These are phyloP conservation scores for Orestias chungarensis DNA, from an alignment of 2,797 vertebrate species.

Conservation along the genomic window DNA sequence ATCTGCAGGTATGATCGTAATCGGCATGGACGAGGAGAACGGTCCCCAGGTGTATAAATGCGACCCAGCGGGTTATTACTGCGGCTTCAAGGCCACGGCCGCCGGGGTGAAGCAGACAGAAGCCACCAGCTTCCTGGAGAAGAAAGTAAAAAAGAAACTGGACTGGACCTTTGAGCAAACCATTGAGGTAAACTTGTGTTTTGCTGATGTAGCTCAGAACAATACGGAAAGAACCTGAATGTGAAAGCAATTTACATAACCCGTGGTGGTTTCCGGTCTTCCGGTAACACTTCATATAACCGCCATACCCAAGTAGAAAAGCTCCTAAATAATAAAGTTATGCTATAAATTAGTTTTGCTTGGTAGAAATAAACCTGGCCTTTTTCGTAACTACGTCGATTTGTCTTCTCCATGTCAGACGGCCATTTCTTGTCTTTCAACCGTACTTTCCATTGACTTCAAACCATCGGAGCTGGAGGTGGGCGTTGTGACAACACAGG, in stretches of 20 bases:
- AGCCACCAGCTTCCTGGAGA: constrained; percentile 98
- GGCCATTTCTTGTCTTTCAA: constrained; percentile 93
- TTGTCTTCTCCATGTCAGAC: constrained; percentile 75
- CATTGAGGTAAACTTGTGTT: constrained; percentile 84
- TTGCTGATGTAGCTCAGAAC: not conserved
- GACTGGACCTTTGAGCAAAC: constrained; percentile 98
- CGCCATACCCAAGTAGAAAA: not conserved
- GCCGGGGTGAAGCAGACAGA: constrained; percentile 98
- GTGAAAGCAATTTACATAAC: constrained; percentile 4
- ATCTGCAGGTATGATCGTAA: constrained; percentile 93
- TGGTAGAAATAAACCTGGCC: not conserved
- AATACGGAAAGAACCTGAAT: not conserved
- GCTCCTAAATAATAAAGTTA: no score
- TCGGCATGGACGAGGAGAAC: constrained; percentile 91
- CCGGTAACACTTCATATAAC: not conserved
- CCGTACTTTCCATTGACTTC: constrained; percentile 96
- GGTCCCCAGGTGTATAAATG: constrained; percentile 97
- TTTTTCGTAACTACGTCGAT: not conserved
- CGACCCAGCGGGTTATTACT: constrained; percentile 97
- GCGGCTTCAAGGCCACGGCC: constrained; percentile 97
- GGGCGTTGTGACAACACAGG: constrained; percentile 90
- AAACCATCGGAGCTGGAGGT: constrained; percentile 97
- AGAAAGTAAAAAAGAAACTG: constrained; percentile 99
- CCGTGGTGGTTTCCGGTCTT: constrained; percentile 18
- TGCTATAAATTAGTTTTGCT: not conserved